Percentiles rank a stretch among this genome's conserved stretches.
Conservation (phyloP, 2,888 invertebrate genomes). For the Eupeodes luniger region DNA sequence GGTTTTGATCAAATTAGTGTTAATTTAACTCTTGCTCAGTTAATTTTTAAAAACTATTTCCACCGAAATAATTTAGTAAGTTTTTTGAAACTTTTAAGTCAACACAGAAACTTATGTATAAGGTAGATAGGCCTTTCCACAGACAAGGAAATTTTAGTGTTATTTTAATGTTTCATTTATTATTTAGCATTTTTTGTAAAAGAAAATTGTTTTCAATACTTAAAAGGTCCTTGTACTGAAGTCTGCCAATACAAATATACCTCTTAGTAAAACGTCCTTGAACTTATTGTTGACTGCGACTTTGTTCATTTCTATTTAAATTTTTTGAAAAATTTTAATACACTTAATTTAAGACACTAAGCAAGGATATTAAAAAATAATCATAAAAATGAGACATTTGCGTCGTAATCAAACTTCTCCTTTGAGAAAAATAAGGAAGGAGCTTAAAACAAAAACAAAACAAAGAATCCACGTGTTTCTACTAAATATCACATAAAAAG, state of each 20-base stretch:
- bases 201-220: not conserved
- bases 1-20: no score
- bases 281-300: not conserved
- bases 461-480: conserved; percentile 52
- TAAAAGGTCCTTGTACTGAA: not conserved
- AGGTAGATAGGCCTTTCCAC: no score
- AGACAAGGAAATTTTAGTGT: no score
- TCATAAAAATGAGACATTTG: conserved; percentile 16
- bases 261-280: not conserved
- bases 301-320: not conserved
- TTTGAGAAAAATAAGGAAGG: not conserved
- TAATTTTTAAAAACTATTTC: no score
- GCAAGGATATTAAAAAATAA: not conserved
- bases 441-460: not conserved
- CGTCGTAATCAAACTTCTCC: not conserved
- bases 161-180: not conserved
- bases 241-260: not conserved
- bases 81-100: no score
- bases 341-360: not conserved
- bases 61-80: no score
- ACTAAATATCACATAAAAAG: conserved; percentile 32
- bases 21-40: no score
- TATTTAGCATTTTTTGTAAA: not conserved
- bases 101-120: no score
- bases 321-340: conserved; percentile 13